Base-by-base conservation (phyloP, 2,797 vertebrate genomes). In the Gadopsis bispinosus region DNA sequence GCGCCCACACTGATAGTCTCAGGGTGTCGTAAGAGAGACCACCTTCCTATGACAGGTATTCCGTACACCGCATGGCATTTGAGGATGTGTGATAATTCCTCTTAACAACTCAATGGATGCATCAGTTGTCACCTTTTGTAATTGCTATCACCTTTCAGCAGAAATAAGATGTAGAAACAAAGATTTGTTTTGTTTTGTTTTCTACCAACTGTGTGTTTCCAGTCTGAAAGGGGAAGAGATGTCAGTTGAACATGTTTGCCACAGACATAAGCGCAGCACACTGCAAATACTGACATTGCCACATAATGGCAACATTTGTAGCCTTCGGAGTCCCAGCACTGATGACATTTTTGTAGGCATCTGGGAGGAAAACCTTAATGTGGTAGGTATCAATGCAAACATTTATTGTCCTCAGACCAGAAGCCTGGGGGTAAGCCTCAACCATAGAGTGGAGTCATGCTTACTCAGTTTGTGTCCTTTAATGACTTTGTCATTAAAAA, bases 391-490 rank as follows among this genome's bases (percentile, higher is more conserved):
- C 63, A 33, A 33, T 43, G 65, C 39, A 45, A 63, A 62, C 50
- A n/a, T 69, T 43, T 37, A 65, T 67, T 51, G 37, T 63, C 31
- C 41, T 74, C 47, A 47, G 61, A 61, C 47, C 10, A 39, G 17
- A 69, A 62, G 17, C 60, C 59, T 31, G 10, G 17, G 43, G 56
- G 17, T 67, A 63, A 72, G 73, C 72, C 47, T 51, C 13, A 5
- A 41, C 47, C 33, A 31, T 7, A 14, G 48, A 2, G 2, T 33
- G 61, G 58, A 65, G 73, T 84, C 48, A 39, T 60, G 72, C 73
- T 82, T 75, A 60, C 69, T 79, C 60, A 63, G 39, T 81, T 62
- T 77, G 73, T 50, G 43, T 71, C 62, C 53, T 48, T 65, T 81
- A 62, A 72, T 81, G 73, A 55, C 69, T 47, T 41, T 69, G 63